A percentile compares a stretch with the other conserved stretches of the same genome.
Evolutionary conservation across 2,113 vertebrate species (phyloP).

Genomic region (Glaucidium brasilianum): DNA sequence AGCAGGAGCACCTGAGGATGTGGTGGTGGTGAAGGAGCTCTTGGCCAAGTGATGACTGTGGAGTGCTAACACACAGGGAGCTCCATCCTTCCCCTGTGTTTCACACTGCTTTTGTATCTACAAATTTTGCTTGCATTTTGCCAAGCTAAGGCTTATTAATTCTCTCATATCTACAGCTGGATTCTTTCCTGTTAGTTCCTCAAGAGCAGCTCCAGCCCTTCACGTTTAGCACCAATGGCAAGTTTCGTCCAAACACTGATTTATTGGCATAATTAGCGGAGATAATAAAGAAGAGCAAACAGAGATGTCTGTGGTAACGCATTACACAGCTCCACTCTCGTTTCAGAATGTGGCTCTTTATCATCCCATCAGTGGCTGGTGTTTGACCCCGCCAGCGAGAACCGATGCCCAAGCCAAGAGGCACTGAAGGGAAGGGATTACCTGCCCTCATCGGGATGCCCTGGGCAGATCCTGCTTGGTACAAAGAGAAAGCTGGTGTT

Average conservation of each 20-base stretch:
- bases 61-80: not conserved
- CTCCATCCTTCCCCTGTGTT: not conserved
- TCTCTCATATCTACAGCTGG: not conserved
- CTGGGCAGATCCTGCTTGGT: not conserved
- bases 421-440: not conserved
- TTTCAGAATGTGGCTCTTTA: not conserved
- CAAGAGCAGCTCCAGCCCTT: not conserved
- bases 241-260: not conserved
- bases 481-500: not conserved
- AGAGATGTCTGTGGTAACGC: not conserved
- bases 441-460: not conserved
- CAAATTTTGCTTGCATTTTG: not conserved
- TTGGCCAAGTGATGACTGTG: not conserved
- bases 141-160: not conserved
- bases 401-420: accelerated
- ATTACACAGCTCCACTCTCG: not conserved
- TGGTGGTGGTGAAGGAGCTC: not conserved
- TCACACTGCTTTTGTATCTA: not conserved
- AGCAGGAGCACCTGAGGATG: not conserved
- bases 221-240: not conserved
- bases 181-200: not conserved
- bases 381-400: not conserved
- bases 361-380: not conserved
- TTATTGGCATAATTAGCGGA: not conserved
- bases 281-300: not conserved